These are phyloP conservation scores for Pelecanoides urinatrix DNA, from an alignment of 2,113 vertebrate genomes.

Conservation along the genomic window DNA sequence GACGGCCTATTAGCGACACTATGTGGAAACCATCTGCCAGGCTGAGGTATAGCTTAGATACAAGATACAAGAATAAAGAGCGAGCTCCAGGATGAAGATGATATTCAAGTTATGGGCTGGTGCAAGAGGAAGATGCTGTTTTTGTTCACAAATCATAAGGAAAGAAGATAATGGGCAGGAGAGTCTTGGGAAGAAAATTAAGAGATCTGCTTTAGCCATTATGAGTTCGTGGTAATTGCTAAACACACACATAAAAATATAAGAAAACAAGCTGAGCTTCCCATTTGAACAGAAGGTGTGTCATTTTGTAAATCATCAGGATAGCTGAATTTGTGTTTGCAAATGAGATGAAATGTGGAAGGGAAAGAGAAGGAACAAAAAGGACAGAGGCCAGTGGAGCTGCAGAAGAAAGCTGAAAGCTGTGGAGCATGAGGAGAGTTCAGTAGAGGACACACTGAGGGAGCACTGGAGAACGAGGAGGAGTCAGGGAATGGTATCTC, in stretches of 20 bases:
- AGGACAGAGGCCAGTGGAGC: neutral
- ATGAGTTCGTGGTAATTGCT: neutral
- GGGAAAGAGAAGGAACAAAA: neutral
- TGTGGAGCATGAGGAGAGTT: neutral
- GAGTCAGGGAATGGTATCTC: neutral
- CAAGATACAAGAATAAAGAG: neutral
- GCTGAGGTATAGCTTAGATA: neutral
- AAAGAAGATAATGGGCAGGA: neutral
- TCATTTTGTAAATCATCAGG: neutral
- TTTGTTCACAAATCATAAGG: neutral
- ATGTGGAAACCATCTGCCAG: neutral
- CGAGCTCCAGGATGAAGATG: neutral
- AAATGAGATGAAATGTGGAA: neutral
- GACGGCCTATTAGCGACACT: neutral
- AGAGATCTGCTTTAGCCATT: neutral
- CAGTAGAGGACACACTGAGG: neutral
- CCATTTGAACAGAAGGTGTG: neutral
- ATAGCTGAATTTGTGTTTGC: neutral
- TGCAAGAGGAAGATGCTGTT: neutral
- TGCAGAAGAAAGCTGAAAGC: neutral
- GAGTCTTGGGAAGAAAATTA: neutral
- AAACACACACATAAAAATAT: neutral
- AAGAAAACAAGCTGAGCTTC: neutral
- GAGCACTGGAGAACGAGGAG: neutral
- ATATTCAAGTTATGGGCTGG: neutral